A percentile compares a stretch with the other conserved stretches of the same genome.
These are phyloP conservation scores for Oscheius myriophilus DNA, from an alignment of 2,888 invertebrate genomes.

Conservation along the genomic window DNA sequence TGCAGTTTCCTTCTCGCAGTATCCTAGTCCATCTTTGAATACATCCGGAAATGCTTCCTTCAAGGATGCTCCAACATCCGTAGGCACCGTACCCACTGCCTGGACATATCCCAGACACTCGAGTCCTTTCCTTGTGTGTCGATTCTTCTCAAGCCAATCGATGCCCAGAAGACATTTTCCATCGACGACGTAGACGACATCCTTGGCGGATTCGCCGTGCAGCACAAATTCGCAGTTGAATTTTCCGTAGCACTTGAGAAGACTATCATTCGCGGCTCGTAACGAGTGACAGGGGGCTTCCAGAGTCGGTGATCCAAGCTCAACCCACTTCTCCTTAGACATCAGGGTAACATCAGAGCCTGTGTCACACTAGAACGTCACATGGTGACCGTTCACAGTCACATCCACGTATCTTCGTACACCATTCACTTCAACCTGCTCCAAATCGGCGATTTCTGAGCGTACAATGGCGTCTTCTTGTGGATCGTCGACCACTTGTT, in stretches of 20 bases:
- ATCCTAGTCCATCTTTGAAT: conserved; percentile 31
- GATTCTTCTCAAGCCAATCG: conserved; percentile 20
- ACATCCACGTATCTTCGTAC: not conserved
- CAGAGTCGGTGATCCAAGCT: conserved; percentile 14
- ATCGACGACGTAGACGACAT: not conserved
- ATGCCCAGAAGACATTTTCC: conserved; percentile 23
- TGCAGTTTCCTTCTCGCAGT: conserved; percentile 30
- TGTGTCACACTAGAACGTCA: conserved; percentile 26
- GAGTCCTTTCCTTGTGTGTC: not conserved
- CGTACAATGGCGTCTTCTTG: no score
- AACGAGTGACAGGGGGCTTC: not conserved
- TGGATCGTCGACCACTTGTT: no score
- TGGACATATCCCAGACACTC: not conserved
- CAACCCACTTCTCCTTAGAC: conserved; percentile 3
- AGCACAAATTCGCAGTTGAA: conserved; percentile 13
- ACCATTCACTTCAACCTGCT: no score
- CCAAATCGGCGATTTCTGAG: no score
- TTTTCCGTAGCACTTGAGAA: conserved; percentile 6
- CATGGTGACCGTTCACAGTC: not conserved
- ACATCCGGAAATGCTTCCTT: conserved; percentile 16
- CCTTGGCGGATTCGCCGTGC: not conserved
- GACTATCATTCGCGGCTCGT: conserved; percentile 6
- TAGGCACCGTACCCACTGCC: not conserved
- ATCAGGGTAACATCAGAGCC: conserved; percentile 31
- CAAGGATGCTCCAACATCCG: not conserved